These are phyloP conservation scores for Sarcophilus harrisii DNA, from an alignment of 2,797 vertebrate species.

Conservation along the genomic window DNA sequence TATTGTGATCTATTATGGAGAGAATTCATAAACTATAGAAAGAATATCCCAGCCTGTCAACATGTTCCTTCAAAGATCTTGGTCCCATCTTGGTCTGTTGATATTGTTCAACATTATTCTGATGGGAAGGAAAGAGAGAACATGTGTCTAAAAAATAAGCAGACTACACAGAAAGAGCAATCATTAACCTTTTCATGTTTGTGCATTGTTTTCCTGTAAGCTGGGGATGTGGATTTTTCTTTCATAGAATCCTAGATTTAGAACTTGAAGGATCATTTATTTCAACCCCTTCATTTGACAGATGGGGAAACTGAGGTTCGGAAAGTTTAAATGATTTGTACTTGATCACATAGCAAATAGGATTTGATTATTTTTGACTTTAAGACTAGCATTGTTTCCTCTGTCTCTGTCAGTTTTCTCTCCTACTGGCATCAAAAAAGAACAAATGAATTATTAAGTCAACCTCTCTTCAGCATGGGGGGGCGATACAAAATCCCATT, in stretches of 20 bases:
- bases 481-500: background rate
- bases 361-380: background rate
- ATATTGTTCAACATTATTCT: background rate
- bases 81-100: background rate
- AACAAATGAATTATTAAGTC: background rate
- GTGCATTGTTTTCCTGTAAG: background rate
- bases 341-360: background rate
- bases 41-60: background rate
- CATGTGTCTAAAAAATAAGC: background rate
- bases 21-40: background rate
- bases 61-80: conserved; percentile 18
- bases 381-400: background rate
- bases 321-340: background rate
- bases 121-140: accelerated
- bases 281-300: background rate
- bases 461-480: background rate
- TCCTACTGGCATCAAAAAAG: background rate
- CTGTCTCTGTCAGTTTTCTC: background rate
- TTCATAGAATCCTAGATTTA: background rate
- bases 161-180: background rate
- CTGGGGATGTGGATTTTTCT: background rate
- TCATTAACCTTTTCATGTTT: background rate
- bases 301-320: background rate
- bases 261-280: background rate
- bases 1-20: background rate